Conservation (phyloP, 2,797 vertebrate genomes). For the Threskiornis aethiopicus region DNA sequence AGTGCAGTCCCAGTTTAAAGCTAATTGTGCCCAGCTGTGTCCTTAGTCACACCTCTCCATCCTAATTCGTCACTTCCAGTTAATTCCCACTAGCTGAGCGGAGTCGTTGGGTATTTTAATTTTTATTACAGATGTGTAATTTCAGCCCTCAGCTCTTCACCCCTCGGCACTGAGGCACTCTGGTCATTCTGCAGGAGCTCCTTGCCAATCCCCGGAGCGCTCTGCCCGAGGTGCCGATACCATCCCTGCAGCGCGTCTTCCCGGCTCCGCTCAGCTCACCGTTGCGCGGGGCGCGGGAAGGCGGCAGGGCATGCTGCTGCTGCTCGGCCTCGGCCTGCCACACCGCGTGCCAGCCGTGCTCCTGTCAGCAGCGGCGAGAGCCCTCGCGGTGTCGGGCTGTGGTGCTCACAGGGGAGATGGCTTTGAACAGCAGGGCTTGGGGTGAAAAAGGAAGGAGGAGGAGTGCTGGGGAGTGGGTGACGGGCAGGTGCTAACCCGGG, state of each 20-base stretch:
- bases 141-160: background rate
- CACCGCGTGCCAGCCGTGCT: background rate
- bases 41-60: background rate
- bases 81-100: background rate
- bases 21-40: background rate
- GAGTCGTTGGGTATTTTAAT: background rate
- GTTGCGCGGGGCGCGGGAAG: rapidly evolving
- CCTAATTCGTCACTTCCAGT: background rate
- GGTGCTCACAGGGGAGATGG: rapidly evolving
- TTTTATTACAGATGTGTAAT: background rate
- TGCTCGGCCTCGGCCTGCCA: background rate
- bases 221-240: background rate
- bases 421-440: background rate
- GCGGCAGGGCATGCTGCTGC: background rate
- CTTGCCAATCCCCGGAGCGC: background rate
- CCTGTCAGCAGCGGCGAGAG: background rate
- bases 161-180: background rate
- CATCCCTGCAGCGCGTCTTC: rapidly evolving
- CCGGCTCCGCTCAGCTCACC: rapidly evolving
- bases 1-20: background rate
- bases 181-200: background rate
- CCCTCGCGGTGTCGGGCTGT: rapidly evolving
- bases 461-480: background rate
- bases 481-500: background rate
- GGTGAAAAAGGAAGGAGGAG: background rate